These are phyloP conservation scores for Argya squamiceps DNA, from an alignment of 2,797 vertebrate species.

Conservation along the genomic window DNA sequence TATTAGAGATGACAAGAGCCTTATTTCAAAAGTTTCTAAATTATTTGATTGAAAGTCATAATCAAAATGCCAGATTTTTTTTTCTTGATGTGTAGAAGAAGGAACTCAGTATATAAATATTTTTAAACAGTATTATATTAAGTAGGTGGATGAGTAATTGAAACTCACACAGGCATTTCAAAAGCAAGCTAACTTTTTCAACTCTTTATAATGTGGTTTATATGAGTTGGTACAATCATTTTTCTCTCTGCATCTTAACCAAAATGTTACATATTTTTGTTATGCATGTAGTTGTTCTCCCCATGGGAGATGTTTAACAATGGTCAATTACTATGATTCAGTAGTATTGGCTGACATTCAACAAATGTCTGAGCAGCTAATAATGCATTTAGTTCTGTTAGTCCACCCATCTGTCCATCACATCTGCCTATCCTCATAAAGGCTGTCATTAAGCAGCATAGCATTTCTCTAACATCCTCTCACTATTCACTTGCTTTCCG, in stretches of 20 bases:
- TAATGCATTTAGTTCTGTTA: slow-evolving; percentile 62
- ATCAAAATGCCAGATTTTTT: neutral
- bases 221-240: neutral
- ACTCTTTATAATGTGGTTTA: neutral
- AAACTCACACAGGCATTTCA: neutral
- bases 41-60: neutral
- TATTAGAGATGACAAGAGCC: neutral
- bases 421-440: slow-evolving; percentile 60
- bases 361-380: slow-evolving; percentile 64
- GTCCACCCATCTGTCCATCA: slow-evolving; percentile 67
- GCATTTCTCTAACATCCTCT: slow-evolving; percentile 24
- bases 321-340: slow-evolving; percentile 45
- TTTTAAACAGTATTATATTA: neutral
- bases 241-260: neutral
- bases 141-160: neutral
- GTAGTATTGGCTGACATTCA: slow-evolving; percentile 66
- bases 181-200: neutral
- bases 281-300: neutral
- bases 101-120: neutral
- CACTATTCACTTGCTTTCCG: neutral
- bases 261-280: neutral
- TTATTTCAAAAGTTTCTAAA: neutral
- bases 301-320: slow-evolving; percentile 55
- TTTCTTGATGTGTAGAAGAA: neutral
- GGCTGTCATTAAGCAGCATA: slow-evolving; percentile 40